Percentiles rank a stretch among this genome's conserved stretches.
These are phyloP conservation scores for Macrosoma leucophasiata DNA, from an alignment of 2,888 invertebrate genomes.

Conservation along the genomic window DNA sequence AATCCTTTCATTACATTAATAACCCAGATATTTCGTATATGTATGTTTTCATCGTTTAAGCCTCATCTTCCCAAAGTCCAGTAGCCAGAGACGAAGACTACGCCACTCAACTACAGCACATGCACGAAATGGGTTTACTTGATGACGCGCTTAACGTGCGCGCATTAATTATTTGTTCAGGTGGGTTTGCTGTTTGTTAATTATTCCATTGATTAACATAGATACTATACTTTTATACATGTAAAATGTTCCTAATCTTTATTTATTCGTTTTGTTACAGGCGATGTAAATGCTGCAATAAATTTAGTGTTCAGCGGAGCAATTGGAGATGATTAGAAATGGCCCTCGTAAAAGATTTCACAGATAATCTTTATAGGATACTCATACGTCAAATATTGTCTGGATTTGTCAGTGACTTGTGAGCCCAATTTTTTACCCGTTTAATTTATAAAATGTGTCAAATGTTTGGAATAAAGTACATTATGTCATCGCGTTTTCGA, in stretches of 20 bases:
- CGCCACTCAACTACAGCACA: slow-evolving; percentile 80
- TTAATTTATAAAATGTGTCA: too few relatives aligned
- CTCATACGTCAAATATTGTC: too few relatives aligned
- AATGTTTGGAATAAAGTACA: too few relatives aligned
- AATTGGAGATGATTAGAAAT: slow-evolving; percentile 56
- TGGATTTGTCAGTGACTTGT: too few relatives aligned
- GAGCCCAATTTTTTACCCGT: too few relatives aligned
- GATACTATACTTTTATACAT: not conserved
- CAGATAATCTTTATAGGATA: too few relatives aligned
- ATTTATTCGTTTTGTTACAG: slow-evolving; percentile 56
- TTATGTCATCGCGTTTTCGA: too few relatives aligned
- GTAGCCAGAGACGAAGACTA: slow-evolving; percentile 40
- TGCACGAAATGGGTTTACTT: slow-evolving; percentile 93
- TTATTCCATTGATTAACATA: not conserved
- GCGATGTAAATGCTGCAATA: slow-evolving; percentile 93
- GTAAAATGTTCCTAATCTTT: not conserved
- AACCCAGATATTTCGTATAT: not conserved
- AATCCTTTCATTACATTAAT: too few relatives aligned
- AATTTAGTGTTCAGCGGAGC: slow-evolving; percentile 86
- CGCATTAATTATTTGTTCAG: slow-evolving; percentile 84
- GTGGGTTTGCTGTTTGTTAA: slow-evolving; percentile 32
- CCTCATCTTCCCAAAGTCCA: slow-evolving; percentile 54
- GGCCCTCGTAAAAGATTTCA: too few relatives aligned
- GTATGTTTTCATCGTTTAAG: slow-evolving; percentile 27
- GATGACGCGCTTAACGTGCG: slow-evolving; percentile 90